A percentile compares a stretch with the other conserved stretches of the same genome.
Evolutionary conservation across 2,113 vertebrate genomes (phyloP).

Genomic region (Leptosomus discolor): DNA sequence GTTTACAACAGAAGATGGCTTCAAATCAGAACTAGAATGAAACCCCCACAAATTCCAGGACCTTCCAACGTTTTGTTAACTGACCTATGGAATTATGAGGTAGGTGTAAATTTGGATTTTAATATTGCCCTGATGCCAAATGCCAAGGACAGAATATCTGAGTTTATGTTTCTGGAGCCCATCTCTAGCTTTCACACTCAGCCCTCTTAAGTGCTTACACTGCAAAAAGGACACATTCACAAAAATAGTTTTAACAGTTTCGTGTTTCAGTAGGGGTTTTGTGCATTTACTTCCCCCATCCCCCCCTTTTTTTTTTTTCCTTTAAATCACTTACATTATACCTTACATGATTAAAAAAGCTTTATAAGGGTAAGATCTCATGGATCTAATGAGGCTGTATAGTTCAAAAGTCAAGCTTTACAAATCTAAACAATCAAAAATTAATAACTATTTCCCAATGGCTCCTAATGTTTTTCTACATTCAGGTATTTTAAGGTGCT

Average conservation of each 20-base stretch:
- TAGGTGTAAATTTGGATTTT: neutral
- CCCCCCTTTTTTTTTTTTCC: no score
- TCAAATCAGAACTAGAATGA: neutral
- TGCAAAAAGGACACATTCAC: neutral
- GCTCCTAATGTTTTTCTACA: neutral
- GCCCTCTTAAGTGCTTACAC: neutral
- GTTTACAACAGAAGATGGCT: neutral
- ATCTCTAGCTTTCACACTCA: neutral
- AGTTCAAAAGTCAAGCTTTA: no score
- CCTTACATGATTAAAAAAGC: neutral
- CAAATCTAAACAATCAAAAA: neutral
- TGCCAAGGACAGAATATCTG: rapidly evolving
- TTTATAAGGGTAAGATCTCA: neutral
- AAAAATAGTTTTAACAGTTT: neutral
- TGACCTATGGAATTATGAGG: neutral
- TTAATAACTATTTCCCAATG: neutral
- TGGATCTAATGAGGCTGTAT: no score
- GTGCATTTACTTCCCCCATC: no score
- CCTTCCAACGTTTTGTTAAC: neutral
- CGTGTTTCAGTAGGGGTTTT: rapidly evolving
- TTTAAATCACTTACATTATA: neutral
- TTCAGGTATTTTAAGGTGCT: neutral
- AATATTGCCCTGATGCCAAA: rapidly evolving
- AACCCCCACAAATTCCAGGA: neutral
- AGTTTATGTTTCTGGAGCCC: neutral